Evolutionary conservation across 2,888 invertebrate species (phyloP), one percentile per base, ranked within the genome.

Genomic region (Hypercompe scribonia): DNA sequence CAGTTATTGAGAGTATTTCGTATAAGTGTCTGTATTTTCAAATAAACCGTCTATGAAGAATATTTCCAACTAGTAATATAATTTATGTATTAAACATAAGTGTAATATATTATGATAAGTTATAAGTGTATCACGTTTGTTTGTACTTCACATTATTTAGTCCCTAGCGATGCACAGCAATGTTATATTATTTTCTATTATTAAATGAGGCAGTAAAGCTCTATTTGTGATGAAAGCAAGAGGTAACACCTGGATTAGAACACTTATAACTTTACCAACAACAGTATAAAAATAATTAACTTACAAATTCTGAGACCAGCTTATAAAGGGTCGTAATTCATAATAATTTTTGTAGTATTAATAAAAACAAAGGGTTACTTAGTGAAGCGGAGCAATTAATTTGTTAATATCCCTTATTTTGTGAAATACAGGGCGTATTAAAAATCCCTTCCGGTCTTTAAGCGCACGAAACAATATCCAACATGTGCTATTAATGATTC

Each of bases 401-500:
- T 54, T 39, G 39, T 71, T 33, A 54, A 58, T 24, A 5, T n/a
- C 33, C 21, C 58, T 31, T 58, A 65, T 36, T 42, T 70, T 67
- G 4, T 28, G 21, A 24, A 61, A n/a, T 61, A 66, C 28, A 50
- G 34, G 36, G 70, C 34, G 65, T 50, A 70, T 64, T 68, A 68
- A 68, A 72, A 34, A 54, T 39, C 13, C 50, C 68, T 54, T 64
- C 33, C 46, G 46, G 58, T 39, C n/a, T 68, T 72, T 65, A 71
- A 72, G 46, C 31, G 68, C 63, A 71, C 67, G 66, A 64, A 81
- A 75, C 67, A 75, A 74, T 65, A 46, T 54, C 46, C 70, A 81
- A 76, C 82, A 84, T 71, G 63, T 82, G 84, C 69, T 75, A 77
- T 74, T 77, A 81, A 81, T 76, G 67, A 54, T 65, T 78, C 67